Evolutionary conservation across 1,140 invertebrate species (phyloP), one percentile per base, ranked within the genome.

Genomic region (Tetraneura akinire): DNA sequence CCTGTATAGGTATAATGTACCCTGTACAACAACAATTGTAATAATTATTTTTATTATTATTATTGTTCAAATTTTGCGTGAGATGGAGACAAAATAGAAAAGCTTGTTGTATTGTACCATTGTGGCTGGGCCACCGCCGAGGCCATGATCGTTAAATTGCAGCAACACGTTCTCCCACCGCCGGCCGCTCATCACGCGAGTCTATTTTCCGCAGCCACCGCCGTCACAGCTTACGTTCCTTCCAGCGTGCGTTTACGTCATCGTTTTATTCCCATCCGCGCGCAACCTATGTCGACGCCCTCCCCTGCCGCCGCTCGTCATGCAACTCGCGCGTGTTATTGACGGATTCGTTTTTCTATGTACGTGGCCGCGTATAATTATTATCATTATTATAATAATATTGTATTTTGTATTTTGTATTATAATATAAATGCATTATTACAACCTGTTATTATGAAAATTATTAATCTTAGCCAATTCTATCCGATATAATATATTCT

Each of bases 311-410:
- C 3, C 57, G 29, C 60, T 8, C 60, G 23, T 62, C 32, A 23
- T 18, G 14, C 60, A 2, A 29, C 60, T 14, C 60, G 16, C 10
- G 1, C 2, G 26, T 18, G 57, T 62, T 62, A 62, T 62, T 62
- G 60, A 62, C 60, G 29, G 60, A 62, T 62, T 26, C 14, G 62
- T 64, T 64, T 64, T 37, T 64, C 62, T n/a, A n/a, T n/a, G n/a
- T n/a, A 64, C 60, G 60, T 18, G 60, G 29, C n/a, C n/a, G n/a
- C n/a, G n/a, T n/a, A n/a, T n/a, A n/a, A n/a, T n/a, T n/a, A n/a
- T n/a, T n/a, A n/a, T n/a, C n/a, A n/a, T n/a, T n/a, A n/a, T n/a
- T n/a, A n/a, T n/a, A n/a, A n/a, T n/a, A n/a, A n/a, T n/a, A n/a
- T n/a, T n/a, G n/a, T n/a, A n/a, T n/a, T n/a, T n/a, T n/a, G n/a